phyloP scores from a whole-genome alignment of 2,797 vertebrate genomes.

The Merluccius polli region DNA sequence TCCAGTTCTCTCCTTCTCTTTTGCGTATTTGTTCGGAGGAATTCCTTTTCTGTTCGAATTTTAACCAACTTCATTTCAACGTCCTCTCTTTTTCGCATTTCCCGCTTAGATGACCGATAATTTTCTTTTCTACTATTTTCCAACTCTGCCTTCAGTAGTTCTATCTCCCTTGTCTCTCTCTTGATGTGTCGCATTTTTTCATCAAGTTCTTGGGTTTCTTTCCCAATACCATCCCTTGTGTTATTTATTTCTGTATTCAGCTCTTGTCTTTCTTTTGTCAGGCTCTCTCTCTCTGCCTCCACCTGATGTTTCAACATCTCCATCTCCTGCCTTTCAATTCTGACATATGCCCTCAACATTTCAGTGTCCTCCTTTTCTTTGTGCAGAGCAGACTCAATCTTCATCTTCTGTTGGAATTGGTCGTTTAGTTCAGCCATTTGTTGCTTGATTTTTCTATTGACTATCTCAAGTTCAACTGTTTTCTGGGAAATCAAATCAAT shows the following conservation, averaged over 20 bases:
- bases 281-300: conserved; percentile 31
- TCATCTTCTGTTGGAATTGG: conserved; percentile 3
- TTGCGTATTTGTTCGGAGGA: conserved; percentile 38
- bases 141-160: conserved; percentile 58
- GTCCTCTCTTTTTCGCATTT: conserved; percentile 40
- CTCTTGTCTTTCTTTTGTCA: conserved; percentile 31
- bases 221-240: conserved; percentile 37
- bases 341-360: conserved; percentile 20
- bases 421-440: neutral
- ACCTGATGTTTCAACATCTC: conserved; percentile 36
- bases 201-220: conserved; percentile 47
- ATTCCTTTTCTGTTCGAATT: conserved; percentile 42
- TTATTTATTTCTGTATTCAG: conserved; percentile 33
- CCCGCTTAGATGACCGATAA: conserved; percentile 43
- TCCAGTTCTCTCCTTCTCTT: conserved; percentile 53
- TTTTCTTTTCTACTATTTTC: conserved; percentile 50
- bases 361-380: conserved; percentile 32
- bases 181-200: conserved; percentile 37
- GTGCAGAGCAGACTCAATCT: neutral
- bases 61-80: conserved; percentile 44
- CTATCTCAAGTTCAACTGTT: conserved; percentile 17
- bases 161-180: conserved; percentile 57
- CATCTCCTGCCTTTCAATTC: conserved; percentile 24
- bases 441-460: conserved; percentile 21
- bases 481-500: conserved; percentile 10